Percentiles rank a stretch among this genome's conserved stretches.
phyloP scores from a whole-genome alignment of 1,140 invertebrate genomes.

The Nasonia vitripennis region DNA sequence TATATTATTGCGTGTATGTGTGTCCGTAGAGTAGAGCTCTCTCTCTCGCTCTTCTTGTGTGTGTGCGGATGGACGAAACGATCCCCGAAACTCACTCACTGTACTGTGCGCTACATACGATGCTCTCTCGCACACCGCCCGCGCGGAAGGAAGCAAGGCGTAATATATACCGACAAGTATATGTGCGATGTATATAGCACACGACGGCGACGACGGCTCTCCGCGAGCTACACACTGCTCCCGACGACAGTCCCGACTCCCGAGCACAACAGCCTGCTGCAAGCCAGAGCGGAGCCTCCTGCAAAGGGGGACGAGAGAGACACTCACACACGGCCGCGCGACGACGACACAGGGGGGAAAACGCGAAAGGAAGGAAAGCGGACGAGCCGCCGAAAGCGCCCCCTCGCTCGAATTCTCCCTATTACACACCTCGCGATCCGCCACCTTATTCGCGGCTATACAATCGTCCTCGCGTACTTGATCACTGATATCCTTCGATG shows the following conservation, averaged over 20 bases:
- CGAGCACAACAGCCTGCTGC: not conserved
- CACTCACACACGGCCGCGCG: not conserved
- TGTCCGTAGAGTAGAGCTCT: not conserved
- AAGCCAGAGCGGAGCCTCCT: too few relatives aligned
- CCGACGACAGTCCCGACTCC: not conserved
- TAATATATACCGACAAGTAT: too few relatives aligned
- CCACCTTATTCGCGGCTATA: too few relatives aligned
- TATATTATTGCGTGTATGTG: not conserved
- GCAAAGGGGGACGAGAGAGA: not conserved
- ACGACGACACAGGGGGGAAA: constrained; percentile 12
- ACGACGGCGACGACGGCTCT: not conserved
- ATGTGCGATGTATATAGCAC: too few relatives aligned
- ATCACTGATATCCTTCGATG: too few relatives aligned
- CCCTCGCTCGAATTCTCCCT: constrained; percentile 4
- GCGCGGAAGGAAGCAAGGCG: not conserved
- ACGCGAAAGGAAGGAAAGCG: constrained; percentile 10
- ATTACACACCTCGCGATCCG: too few relatives aligned
- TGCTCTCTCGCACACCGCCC: not conserved
- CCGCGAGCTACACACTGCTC: not conserved
- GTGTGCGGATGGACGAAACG: not conserved
- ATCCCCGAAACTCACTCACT: not conserved
- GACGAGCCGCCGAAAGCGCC: constrained; percentile 8
- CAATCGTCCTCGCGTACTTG: too few relatives aligned
- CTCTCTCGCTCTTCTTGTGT: not conserved
- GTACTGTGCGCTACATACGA: not conserved